Percentiles rank a stretch among this genome's conserved stretches.
These are phyloP conservation scores for Myathropa florea DNA, from an alignment of 2,888 invertebrate genomes.

Conservation along the genomic window DNA sequence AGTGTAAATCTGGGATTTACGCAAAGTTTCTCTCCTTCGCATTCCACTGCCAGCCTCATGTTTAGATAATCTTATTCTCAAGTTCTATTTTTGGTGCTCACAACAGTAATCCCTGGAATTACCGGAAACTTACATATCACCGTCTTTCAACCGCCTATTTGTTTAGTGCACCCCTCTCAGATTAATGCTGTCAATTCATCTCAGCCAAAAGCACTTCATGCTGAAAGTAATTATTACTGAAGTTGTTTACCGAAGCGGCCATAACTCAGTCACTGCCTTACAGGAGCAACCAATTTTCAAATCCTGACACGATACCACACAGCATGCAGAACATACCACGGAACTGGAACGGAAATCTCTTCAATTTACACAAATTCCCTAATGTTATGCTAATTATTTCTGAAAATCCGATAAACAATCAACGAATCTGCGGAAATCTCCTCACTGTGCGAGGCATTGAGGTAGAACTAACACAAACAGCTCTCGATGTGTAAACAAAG, in stretches of 20 bases:
- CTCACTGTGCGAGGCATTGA: slow-evolving; percentile 20
- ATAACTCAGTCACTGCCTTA: slow-evolving; percentile 1
- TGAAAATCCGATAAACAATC: slow-evolving; percentile 42
- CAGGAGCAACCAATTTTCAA: slow-evolving; percentile 13
- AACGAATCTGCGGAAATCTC: slow-evolving; percentile 27
- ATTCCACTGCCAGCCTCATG: no score
- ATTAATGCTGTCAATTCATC: not conserved
- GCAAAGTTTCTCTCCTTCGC: no score
- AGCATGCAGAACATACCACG: not conserved
- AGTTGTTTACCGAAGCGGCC: not conserved
- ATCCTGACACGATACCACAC: not conserved
- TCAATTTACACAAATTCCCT: slow-evolving; percentile 26
- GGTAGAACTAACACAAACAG: slow-evolving; percentile 38
- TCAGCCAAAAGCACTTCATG: not conserved
- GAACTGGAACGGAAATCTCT: slow-evolving; percentile 23
- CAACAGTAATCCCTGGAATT: not conserved
- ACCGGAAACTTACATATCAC: not conserved
- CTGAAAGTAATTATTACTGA: not conserved
- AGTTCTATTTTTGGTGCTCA: not conserved
- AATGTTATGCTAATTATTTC: slow-evolving; percentile 47
- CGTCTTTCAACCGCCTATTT: not conserved
- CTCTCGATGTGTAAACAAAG: slow-evolving; percentile 33
- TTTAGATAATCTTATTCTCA: no score
- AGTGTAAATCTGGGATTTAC: no score
- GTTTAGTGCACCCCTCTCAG: not conserved